Evolutionary conservation across 2,113 vertebrate species (phyloP), one percentile per base, ranked within the genome.

Genomic region (Zosterops pallidus): DNA sequence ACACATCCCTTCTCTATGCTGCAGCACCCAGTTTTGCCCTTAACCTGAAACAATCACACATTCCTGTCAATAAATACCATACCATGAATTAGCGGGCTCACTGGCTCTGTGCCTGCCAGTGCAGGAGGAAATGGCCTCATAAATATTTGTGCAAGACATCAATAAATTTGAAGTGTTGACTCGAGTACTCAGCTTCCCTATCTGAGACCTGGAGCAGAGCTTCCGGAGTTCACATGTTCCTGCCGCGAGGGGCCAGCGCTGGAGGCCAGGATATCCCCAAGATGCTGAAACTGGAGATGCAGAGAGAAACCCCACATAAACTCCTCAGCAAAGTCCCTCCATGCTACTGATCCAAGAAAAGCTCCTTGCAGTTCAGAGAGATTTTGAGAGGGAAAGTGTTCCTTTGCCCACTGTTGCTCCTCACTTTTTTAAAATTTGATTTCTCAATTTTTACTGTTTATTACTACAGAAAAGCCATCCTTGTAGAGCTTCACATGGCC

Each of bases 131-230:
- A 92, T 72, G 85, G 93, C 80, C 95, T 81, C 93, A 95, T 96
- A 97, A 96, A 97, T 97, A 96, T 97, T 97, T 97, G 95, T 96
- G 94, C 94, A 97, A 97, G 97, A 96, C 96, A 96, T 97, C 95
- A 97, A 96, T 97, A 97, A 96, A 97, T 96, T 87, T 88, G 94
- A 96, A 97, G 96, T 97, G 96, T 97, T 97, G 95, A 97, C 92
- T 96, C 3, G 50, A 97, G 92, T 78, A 91, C 94, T 97, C 94
- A 89, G 90, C 95, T 97, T 96, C 94, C 94, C 95, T 97, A 96
- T 95, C 95, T 89, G 77, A 91, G 93, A 49, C 91, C 75, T 47
- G 83, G 92, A 94, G 89, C 94, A 91, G 92, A 69, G 89, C 93
- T 97, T 97, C 93, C 90, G 77, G 93, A 89, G 84, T 41, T 94